Evolutionary conservation across 2,888 invertebrate species (phyloP).

Genomic region (Heliconius erato): DNA sequence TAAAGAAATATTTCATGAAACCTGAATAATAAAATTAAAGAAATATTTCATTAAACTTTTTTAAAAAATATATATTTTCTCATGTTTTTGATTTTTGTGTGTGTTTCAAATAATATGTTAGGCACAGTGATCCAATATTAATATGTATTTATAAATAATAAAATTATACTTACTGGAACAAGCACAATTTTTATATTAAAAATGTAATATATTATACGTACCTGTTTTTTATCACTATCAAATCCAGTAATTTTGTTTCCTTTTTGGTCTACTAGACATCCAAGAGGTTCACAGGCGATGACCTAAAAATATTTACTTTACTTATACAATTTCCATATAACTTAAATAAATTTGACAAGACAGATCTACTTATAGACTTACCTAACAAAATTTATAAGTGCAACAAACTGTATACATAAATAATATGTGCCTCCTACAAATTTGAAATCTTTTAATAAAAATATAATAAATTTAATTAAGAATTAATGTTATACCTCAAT

Average conservation of each 20-base stretch:
- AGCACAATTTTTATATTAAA: constrained; percentile 54
- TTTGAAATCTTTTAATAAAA: neutral
- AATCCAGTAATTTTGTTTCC: constrained; percentile 97
- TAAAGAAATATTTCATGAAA: too few species aligned
- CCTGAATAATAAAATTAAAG: too few species aligned
- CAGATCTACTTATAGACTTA: too few species aligned
- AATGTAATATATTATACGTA: constrained; percentile 59
- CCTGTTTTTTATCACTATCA: constrained; percentile 97
- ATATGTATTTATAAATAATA: neutral
- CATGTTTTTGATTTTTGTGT: too few species aligned
- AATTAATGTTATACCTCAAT: constrained; percentile 88
- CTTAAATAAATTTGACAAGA: too few species aligned
- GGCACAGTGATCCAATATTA: neutral
- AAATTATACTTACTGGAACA: neutral
- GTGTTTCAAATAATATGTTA: too few species aligned
- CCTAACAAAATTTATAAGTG: too few species aligned
- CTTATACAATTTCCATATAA: too few species aligned
- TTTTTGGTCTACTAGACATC: constrained; percentile 95
- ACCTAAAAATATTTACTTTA: constrained; percentile 79
- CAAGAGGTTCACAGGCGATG: constrained; percentile 96
- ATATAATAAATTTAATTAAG: neutral
- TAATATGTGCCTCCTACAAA: too few species aligned
- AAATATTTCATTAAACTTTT: too few species aligned
- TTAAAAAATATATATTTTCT: too few species aligned
- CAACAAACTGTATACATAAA: too few species aligned